Base-by-base conservation (phyloP, 2,113 vertebrate genomes). In the Embiotoca jacksoni region DNA sequence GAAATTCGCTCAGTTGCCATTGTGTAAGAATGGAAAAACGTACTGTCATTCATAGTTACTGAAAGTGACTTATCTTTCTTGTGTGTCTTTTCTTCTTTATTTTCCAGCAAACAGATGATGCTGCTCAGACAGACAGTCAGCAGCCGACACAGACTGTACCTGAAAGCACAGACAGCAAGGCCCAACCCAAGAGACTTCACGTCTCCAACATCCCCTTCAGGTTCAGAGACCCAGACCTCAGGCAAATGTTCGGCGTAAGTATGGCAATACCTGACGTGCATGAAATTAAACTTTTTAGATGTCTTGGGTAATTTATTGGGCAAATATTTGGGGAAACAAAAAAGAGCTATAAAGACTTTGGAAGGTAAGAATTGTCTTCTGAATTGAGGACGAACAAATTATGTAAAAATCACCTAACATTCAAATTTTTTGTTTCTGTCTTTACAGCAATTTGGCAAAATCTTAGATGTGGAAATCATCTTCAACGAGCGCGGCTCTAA, bases 131-230 rank as follows among this genome's bases (percentile, higher is more conserved):
- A 0, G 96, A 98, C 35, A 96, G 95, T 84, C 97, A 97, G 86
- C 95, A 97, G 80, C 95, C 97, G 91, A 96, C 96, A 87, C 97
- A 97, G 84, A 91, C 94, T 23, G 85, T 95, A 94, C 36, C 80
- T 39, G 97, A 99, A 95, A 97, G 94, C 94, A 96, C 96, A 91
- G 97, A 99, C 94, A 96, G 94, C 95, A 98, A 99, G 95, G 95
- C 97, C 79, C 97, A 98, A 88, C 97, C 97, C 37, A 99, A 99
- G 91, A 91, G 97, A 90, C 97, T 99, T 67, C 97, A 99, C 3
- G 97, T 99, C 85, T 99, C 97, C 93, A 99, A 99, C 93, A 99
- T 99, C 93, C 97, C 97, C 66, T 99, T 99, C 96, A 95, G 96
- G 92, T 99, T 99, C 91, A 96, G 97, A 89, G 97, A 99, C 89